A percentile compares a stretch with the other conserved stretches of the same genome.
phyloP scores from a whole-genome alignment of 2,888 invertebrate species.

The Cryptus viduatorius region DNA sequence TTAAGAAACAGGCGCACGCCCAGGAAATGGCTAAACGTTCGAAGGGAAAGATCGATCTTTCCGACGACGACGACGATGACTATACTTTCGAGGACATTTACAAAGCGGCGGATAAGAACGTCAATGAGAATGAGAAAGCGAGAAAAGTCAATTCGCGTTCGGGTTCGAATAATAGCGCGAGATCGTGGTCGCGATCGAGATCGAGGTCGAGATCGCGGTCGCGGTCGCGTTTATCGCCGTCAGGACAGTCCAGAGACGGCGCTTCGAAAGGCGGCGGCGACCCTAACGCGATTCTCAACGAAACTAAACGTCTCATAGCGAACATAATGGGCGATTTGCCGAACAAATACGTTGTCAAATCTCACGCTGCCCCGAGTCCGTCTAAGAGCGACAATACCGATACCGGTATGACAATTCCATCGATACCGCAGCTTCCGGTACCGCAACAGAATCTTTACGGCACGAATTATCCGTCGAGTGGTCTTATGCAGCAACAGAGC shows the following conservation, averaged over 20 bases:
- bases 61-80: conserved; percentile 92
- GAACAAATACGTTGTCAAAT: conserved; percentile 82
- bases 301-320: conserved; percentile 88
- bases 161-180: conserved; percentile 72
- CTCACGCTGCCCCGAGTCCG: conserved; percentile 72
- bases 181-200: conserved; percentile 80
- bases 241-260: conserved; percentile 70
- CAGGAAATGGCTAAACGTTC: conserved; percentile 71
- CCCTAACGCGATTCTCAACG: conserved; percentile 85
- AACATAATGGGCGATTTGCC: conserved; percentile 88
- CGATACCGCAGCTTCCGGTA: conserved; percentile 58
- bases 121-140: conserved; percentile 88
- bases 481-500: conserved; percentile 34
- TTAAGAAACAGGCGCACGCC: conserved; percentile 63
- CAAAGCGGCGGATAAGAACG: conserved; percentile 91
- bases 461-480: conserved; percentile 45
- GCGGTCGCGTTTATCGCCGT: conserved; percentile 71
- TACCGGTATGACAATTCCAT: conserved; percentile 45
- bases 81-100: conserved; percentile 94
- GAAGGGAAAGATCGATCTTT: conserved; percentile 85
- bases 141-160: conserved; percentile 85
- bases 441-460: conserved; percentile 63
- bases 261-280: conserved; percentile 79
- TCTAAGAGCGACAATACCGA: conserved; percentile 56
- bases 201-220: conserved; percentile 77